Percentiles rank a stretch among this genome's conserved stretches.
Conservation (phyloP, 2,113 vertebrate species). For the Pomatostomus ruficeps region DNA sequence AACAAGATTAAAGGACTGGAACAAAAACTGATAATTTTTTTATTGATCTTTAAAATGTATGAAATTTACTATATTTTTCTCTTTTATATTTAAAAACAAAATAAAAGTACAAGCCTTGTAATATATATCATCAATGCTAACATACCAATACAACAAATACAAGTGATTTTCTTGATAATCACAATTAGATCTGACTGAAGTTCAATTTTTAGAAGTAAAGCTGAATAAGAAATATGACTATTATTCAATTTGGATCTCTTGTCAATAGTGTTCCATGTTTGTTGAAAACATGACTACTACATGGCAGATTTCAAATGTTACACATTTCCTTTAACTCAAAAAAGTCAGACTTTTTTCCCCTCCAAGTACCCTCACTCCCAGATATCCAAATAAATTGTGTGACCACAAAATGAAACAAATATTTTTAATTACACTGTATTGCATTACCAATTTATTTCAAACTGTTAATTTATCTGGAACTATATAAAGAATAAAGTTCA, state of each 20-base stretch:
- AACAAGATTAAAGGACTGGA: background rate
- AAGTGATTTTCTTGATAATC: background rate
- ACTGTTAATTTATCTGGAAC: background rate
- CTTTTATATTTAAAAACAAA: background rate
- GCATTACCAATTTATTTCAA: background rate
- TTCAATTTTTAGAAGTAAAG: background rate
- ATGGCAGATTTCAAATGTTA: background rate
- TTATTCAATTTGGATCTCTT: background rate
- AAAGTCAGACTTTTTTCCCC: background rate
- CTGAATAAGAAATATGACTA: background rate
- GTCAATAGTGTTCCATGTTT: rapidly evolving
- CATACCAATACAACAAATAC: background rate
- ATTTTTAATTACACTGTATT: background rate
- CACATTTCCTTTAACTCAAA: background rate
- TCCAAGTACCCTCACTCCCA: rapidly evolving
- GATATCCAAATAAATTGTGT: background rate
- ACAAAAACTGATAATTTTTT: background rate
- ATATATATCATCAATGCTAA: background rate
- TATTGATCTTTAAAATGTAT: background rate
- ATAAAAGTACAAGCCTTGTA: background rate
- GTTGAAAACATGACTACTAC: background rate
- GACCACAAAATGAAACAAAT: background rate
- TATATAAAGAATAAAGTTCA: background rate
- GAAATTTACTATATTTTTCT: background rate
- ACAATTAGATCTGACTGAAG: background rate